These are phyloP conservation scores for Phallusia fumigata DNA, from an alignment of 23 tunicate genomes.

Conservation along the genomic window DNA sequence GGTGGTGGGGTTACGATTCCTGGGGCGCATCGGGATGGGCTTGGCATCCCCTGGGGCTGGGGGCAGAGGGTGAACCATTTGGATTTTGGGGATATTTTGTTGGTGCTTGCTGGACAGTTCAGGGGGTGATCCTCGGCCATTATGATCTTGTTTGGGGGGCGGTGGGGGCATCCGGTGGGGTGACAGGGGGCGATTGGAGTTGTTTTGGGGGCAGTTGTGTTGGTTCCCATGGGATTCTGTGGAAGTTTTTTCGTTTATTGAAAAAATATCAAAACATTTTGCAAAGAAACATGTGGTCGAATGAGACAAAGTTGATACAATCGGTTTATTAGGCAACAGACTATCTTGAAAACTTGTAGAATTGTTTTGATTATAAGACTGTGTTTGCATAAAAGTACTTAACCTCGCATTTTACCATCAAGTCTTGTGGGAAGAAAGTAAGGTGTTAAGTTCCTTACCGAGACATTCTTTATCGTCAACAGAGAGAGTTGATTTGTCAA, in stretches of 20 bases:
- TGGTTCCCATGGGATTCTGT: too few species aligned
- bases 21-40: conserved; percentile 2
- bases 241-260: too few species aligned
- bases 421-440: not conserved
- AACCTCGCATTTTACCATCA: not conserved
- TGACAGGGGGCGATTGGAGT: not conserved
- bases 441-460: not conserved
- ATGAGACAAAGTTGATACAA: too few species aligned
- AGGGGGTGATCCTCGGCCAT: not conserved
- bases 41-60: not conserved
- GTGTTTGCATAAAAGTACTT: not conserved
- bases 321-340: too few species aligned
- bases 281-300: too few species aligned
- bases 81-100: not conserved
- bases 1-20: not conserved
- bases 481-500: not conserved
- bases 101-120: not conserved
- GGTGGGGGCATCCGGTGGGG: conserved; percentile 1
- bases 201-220: not conserved
- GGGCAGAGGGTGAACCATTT: not conserved
- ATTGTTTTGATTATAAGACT: too few species aligned
- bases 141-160: not conserved
- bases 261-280: too few species aligned
- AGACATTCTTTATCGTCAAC: not conserved
- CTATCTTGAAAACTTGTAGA: too few species aligned